Base-by-base conservation (phyloP, 2,888 invertebrate genomes). In the Anorthoa munda region DNA sequence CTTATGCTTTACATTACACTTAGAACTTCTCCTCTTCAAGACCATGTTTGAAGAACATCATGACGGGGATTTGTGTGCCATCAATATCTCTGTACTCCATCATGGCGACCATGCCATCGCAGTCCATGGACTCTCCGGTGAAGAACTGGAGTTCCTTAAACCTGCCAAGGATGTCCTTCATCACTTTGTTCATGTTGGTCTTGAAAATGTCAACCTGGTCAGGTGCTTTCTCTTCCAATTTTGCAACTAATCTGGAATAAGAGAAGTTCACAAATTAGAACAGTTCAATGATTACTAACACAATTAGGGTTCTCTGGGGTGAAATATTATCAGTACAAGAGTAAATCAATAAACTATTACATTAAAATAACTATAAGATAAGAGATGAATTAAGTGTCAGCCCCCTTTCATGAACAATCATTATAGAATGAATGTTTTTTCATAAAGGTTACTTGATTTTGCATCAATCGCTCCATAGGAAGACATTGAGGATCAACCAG, bases 21-120 rank as follows among this genome's bases (percentile, higher is more conserved):
- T 98, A 99, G 96, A 98, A 98, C 96, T 99, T 99, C 96, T 99
- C 99, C 94, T 99, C 99, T 73, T 98, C 97, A 80, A 99, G 97
- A 82, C 99, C 99, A 90, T 99, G 99, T 96, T 99, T 99, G 97
- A 99, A 99, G 96, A 99, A 99, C 98, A 99, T 98, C 93, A 99
- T 97, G 87, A 99, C 97, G 66, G 99, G 99, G 67, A 98, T 97
- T 85, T 98, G 98, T 5, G 97, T 97, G 66, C 98, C 98, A 87
- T 98, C 97, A 77, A 98, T 97, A 79, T 99, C 99, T 93, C 99
- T 98, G 95, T 99, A 99, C 94, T 99, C 99, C 95, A 98, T 97
- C 93, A 99, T 97, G 79, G 98, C 99, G n/a, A 99, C 98, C 97
- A 99, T 98, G 86, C 99, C 99, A 86, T 99, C 99, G 81, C 98